phyloP scores from a whole-genome alignment of 2,113 vertebrate genomes.

The Xiphias gladius region DNA sequence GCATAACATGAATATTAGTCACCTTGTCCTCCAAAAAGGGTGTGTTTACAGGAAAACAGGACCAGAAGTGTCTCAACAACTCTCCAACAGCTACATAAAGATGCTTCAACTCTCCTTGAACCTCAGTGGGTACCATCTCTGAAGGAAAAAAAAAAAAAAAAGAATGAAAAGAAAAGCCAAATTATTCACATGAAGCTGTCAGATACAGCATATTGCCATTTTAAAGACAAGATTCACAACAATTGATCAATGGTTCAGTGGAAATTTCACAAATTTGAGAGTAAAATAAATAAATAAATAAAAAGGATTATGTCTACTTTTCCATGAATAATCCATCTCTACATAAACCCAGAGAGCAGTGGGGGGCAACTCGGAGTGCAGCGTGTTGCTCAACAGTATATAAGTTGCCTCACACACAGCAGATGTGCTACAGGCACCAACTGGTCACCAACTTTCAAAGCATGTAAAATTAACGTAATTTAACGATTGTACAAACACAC shows the following conservation, averaged over 20 bases:
- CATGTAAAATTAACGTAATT: neutral
- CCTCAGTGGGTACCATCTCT: conserved; percentile 96
- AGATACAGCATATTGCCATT: neutral
- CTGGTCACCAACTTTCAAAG: neutral
- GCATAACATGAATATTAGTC: conserved; percentile 37
- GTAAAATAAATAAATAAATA: neutral
- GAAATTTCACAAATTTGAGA: neutral
- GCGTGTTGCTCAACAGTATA: neutral
- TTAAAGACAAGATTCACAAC: neutral
- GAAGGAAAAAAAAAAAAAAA: conserved; percentile 44
- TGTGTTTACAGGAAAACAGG: conserved; percentile 97
- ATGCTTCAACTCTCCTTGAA: conserved; percentile 96
- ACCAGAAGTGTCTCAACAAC: conserved; percentile 97
- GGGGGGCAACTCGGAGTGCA: neutral
- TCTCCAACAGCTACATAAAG: conserved; percentile 95
- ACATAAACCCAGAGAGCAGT: neutral
- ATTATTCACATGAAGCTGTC: neutral
- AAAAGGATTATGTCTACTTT: neutral
- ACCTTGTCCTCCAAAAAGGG: conserved; percentile 99
- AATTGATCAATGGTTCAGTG: neutral
- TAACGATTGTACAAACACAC: conserved; percentile 49
- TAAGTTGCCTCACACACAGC: too few relatives aligned
- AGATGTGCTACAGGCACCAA: neutral
- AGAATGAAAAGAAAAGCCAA: neutral
- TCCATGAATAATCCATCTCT: neutral